A percentile compares a stretch with the other conserved stretches of the same genome.
Evolutionary conservation across 2,888 invertebrate species (phyloP).

Genomic region (Polydrusus cervinus): DNA sequence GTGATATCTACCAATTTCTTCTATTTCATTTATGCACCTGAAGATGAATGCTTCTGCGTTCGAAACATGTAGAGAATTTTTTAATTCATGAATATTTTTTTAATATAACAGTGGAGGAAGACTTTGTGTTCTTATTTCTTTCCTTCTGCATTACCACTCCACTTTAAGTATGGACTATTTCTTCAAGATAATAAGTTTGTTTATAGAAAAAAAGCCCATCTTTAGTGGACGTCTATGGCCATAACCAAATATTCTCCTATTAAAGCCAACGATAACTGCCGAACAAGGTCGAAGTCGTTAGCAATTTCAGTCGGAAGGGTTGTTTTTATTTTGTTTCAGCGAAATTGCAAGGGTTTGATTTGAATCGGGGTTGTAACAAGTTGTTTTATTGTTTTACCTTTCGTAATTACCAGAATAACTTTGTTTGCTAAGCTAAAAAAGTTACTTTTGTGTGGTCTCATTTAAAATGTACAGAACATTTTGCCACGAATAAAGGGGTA

Average conservation of each 20-base stretch:
- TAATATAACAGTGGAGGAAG: no score
- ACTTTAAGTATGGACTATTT: no score
- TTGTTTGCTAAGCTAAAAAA: slow-evolving; percentile 20
- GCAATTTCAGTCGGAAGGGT: slow-evolving; percentile 33
- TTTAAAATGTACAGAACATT: slow-evolving; percentile 16
- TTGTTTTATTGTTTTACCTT: slow-evolving; percentile 33
- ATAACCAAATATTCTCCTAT: slow-evolving; percentile 29
- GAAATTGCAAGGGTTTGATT: slow-evolving; percentile 38
- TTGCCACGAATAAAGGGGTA: not conserved
- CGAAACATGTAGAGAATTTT: no score
- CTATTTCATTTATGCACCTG: no score
- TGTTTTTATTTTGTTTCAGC: slow-evolving; percentile 34
- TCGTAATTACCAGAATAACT: slow-evolving; percentile 30
- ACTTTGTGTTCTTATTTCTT: no score
- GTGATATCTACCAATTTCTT: no score
- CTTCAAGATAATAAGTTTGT: no score
- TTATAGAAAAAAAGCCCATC: no score
- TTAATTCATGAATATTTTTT: no score
- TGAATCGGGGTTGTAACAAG: slow-evolving; percentile 35
- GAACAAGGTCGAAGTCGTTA: slow-evolving; percentile 40
- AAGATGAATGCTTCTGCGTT: no score
- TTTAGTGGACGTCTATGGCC: slow-evolving; percentile 10
- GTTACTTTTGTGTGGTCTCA: slow-evolving; percentile 21
- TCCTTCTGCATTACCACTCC: no score
- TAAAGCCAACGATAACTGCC: slow-evolving; percentile 39